Conservation (phyloP, 1,140 invertebrate species). For the Centruroides vittatus region DNA sequence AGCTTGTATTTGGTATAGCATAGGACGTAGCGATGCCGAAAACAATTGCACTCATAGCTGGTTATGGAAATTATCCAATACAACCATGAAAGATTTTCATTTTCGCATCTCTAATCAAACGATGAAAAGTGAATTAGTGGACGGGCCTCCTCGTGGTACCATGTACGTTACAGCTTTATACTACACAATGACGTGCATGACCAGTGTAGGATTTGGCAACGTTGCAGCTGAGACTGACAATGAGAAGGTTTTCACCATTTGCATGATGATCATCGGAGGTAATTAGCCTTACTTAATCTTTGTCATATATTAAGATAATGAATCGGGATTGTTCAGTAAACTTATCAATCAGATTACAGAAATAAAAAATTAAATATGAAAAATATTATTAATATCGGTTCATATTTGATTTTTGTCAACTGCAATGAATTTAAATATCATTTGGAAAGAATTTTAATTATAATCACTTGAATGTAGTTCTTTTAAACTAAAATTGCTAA, state of each 20-base stretch:
- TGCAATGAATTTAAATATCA: no score
- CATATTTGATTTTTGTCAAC: no score
- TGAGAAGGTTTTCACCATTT: conserved; percentile 98
- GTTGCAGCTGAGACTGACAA: conserved; percentile 98
- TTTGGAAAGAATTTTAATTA: no score
- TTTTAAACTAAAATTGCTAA: no score
- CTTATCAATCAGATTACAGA: no score
- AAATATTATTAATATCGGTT: no score
- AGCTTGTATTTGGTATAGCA: conserved; percentile 94
- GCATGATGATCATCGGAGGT: conserved; percentile 99
- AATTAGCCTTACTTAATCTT: conserved; percentile 22
- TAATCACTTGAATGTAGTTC: no score
- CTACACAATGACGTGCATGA: conserved; percentile 99
- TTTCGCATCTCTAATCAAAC: no score
- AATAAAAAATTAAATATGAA: no score
- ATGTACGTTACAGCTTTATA: conserved; percentile 41
- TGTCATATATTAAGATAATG: no score
- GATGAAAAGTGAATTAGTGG: conserved; percentile 50
- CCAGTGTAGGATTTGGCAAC: conserved; percentile 98
- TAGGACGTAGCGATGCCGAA: conserved; percentile 75
- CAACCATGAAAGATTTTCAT: conserved; percentile 45
- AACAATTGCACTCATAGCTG: conserved; percentile 65
- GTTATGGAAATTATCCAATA: conserved; percentile 89
- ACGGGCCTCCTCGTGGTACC: conserved; percentile 65
- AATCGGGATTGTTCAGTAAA: no score